These are phyloP conservation scores for Leptoteleia sp. DNA, from an alignment of 1,140 invertebrate species.

Conservation along the genomic window DNA sequence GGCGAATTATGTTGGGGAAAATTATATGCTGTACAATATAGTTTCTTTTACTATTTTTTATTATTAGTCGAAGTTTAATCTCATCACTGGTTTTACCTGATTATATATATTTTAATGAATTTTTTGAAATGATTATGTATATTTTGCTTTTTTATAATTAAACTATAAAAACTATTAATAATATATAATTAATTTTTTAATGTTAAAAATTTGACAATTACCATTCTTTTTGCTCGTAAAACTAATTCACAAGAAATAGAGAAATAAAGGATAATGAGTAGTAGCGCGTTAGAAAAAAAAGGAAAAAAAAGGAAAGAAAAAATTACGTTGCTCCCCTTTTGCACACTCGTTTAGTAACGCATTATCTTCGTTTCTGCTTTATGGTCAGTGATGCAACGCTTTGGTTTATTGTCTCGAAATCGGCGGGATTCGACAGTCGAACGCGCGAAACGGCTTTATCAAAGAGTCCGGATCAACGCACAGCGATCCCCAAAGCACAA, in stretches of 20 bases:
- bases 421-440: constrained; percentile 44
- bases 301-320: too few species aligned
- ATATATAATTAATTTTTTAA: too few species aligned
- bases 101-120: too few species aligned
- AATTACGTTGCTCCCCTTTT: constrained; percentile 11
- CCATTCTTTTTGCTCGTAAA: constrained; percentile 8
- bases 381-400: constrained; percentile 44
- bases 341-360: constrained; percentile 42
- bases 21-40: too few species aligned
- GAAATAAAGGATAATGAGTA: constrained; percentile 43
- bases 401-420: constrained; percentile 50
- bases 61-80: too few species aligned
- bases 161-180: too few species aligned
- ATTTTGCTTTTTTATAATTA: too few species aligned
- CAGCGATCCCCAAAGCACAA: constrained; percentile 44
- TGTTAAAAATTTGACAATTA: constrained; percentile 12
- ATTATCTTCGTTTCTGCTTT: constrained; percentile 54
- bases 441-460: constrained; percentile 45
- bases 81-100: too few species aligned
- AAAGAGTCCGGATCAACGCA: constrained; percentile 48
- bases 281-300: constrained; percentile 16
- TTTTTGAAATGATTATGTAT: too few species aligned
- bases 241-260: constrained; percentile 10
- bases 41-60: too few species aligned
- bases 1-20: too few species aligned